phyloP scores from a whole-genome alignment of 2,888 invertebrate genomes.

The Thumatha senex region DNA sequence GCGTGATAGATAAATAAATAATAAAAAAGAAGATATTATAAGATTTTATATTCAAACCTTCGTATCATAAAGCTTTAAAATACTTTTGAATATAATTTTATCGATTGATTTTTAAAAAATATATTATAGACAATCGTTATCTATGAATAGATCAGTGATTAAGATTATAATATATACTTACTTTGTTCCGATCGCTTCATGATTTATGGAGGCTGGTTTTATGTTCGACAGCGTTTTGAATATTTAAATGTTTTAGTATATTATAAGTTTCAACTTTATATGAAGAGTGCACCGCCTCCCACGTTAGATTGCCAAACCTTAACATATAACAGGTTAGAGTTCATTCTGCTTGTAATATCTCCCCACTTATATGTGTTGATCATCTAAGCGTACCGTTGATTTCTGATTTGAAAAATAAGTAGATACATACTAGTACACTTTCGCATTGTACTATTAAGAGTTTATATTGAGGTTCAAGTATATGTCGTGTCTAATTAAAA shows the following conservation, averaged over 20 bases:
- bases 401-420: background rate
- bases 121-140: constrained; percentile 16
- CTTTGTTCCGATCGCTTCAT: constrained; percentile 14
- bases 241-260: constrained; percentile 27
- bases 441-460: too few species aligned
- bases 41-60: background rate
- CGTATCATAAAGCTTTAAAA: background rate
- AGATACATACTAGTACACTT: too few species aligned
- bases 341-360: constrained; percentile 7
- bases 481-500: too few species aligned
- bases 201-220: constrained; percentile 20
- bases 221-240: constrained; percentile 22
- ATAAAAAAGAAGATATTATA: too few species aligned
- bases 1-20: constrained; percentile 4
- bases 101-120: constrained; percentile 16
- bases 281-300: constrained; percentile 34
- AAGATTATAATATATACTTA: constrained; percentile 33
- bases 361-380: background rate
- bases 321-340: constrained; percentile 28
- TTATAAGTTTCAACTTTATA: constrained; percentile 42
- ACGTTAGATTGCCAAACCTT: constrained; percentile 13
- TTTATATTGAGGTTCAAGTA: too few species aligned
- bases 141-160: constrained; percentile 31
- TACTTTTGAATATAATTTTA: constrained; percentile 3
- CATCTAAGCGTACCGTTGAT: background rate